A percentile compares a stretch with the other conserved stretches of the same genome.
These are phyloP conservation scores for Osmoderma eremita DNA, from an alignment of 2,888 invertebrate species.

Conservation along the genomic window DNA sequence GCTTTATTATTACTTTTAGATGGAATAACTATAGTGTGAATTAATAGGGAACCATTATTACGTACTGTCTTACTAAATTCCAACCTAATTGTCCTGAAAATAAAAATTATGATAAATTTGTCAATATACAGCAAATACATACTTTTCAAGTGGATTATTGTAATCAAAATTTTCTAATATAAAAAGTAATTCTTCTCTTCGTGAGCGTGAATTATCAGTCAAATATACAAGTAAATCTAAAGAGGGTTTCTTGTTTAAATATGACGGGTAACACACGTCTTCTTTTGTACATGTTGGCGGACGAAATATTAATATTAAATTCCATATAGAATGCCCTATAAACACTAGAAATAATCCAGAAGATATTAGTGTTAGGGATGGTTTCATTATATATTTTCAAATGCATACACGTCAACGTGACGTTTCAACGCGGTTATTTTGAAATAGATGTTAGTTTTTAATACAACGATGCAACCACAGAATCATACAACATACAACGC, in stretches of 20 bases:
- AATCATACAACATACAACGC: too few relatives aligned
- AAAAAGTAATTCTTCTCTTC: constrained; percentile 71
- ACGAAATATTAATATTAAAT: constrained; percentile 77
- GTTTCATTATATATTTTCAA: constrained; percentile 52
- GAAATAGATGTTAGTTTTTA: too few relatives aligned
- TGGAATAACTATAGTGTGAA: constrained; percentile 78
- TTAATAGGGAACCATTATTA: constrained; percentile 84
- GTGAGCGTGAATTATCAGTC: constrained; percentile 69
- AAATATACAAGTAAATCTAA: constrained; percentile 77
- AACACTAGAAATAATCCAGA: constrained; percentile 75
- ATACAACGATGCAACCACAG: too few relatives aligned
- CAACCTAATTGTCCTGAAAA: constrained; percentile 72
- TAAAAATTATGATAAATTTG: constrained; percentile 12
- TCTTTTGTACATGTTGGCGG: constrained; percentile 74
- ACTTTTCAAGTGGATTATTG: constrained; percentile 66
- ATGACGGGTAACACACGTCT: constrained; percentile 76
- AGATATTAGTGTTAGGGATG: constrained; percentile 72
- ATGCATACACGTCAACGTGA: constrained; percentile 31
- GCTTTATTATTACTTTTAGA: constrained; percentile 67
- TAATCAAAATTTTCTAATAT: constrained; percentile 75
- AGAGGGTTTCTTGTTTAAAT: constrained; percentile 73
- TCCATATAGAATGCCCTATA: constrained; percentile 80
- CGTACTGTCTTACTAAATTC: constrained; percentile 78
- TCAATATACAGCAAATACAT: constrained; percentile 44
- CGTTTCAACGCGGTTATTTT: too few relatives aligned